Evolutionary conservation across 2,113 vertebrate species (phyloP).

Genomic region (Thinocorus orbignyianus): DNA sequence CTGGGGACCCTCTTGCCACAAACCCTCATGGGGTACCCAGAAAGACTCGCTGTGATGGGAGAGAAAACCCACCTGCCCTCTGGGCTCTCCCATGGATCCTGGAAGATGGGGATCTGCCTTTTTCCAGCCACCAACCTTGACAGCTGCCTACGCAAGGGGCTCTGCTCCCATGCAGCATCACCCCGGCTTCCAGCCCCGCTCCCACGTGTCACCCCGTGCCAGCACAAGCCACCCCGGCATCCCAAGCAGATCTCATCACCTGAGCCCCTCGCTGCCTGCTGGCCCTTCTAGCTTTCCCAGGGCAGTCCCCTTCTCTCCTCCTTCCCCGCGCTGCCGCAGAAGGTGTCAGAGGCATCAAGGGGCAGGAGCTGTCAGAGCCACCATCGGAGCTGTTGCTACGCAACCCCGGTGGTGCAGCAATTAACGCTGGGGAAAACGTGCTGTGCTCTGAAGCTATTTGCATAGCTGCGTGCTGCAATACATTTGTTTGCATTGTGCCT

Average conservation of each 20-base stretch:
- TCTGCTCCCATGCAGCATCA: not conserved
- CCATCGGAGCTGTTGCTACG: constrained; percentile 69
- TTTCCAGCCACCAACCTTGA: not conserved
- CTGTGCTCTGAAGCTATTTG: constrained; percentile 65
- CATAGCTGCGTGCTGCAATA: constrained; percentile 65
- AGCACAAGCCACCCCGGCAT: not conserved
- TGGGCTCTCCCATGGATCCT: not conserved
- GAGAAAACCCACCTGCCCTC: not conserved
- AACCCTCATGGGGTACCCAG: rapidly evolving
- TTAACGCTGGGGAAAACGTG: constrained; percentile 65
- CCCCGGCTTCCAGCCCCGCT: not conserved
- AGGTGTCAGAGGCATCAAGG: constrained; percentile 62
- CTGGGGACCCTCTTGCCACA: not conserved
- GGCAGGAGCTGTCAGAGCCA: constrained; percentile 66
- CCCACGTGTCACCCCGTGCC: not conserved
- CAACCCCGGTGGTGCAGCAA: constrained; percentile 65
- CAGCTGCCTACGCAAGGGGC: not conserved
- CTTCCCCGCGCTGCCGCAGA: constrained; percentile 27
- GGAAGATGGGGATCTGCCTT: not conserved
- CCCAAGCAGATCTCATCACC: not conserved
- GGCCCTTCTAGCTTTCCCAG: not conserved
- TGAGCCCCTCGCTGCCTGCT: not conserved
- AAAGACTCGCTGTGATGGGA: not conserved
- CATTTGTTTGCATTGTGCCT: constrained; percentile 57
- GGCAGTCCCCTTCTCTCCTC: constrained; percentile 7